Evolutionary conservation across 2,797 vertebrate genomes (phyloP).

Genomic region (Aldrovandia affinis): DNA sequence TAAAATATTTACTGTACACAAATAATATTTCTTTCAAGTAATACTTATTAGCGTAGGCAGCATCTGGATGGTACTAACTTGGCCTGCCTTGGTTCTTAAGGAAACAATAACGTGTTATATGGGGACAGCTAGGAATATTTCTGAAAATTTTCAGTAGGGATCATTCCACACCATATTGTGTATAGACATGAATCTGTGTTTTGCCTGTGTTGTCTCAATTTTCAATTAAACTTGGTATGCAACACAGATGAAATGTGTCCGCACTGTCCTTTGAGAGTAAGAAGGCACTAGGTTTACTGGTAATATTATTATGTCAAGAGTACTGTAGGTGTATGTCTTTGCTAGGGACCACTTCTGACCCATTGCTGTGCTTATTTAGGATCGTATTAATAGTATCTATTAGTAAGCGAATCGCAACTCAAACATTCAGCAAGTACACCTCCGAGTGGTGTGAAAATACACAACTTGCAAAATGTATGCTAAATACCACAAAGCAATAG

Average conservation of each 20-base stretch:
- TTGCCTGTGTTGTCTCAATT: background rate
- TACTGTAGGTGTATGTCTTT: background rate
- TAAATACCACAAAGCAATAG: background rate
- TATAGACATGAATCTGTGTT: no score
- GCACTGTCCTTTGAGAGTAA: background rate
- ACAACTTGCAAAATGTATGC: background rate
- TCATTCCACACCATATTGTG: background rate
- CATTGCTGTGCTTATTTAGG: background rate
- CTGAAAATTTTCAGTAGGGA: background rate
- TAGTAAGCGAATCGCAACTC: background rate
- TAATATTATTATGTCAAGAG: background rate
- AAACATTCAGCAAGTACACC: background rate
- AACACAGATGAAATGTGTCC: background rate
- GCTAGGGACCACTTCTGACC: background rate
- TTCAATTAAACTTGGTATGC: background rate
- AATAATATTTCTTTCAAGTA: no score
- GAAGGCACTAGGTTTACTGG: background rate
- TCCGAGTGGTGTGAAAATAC: background rate
- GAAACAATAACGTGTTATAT: no score
- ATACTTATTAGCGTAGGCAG: background rate
- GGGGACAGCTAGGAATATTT: no score
- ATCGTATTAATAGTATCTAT: conserved; percentile 2
- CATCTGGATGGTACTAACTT: background rate
- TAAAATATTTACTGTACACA: no score
- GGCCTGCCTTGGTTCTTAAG: background rate